Conservation (phyloP, 2,797 vertebrate genomes). For the Dendrocincla tyrannina region DNA sequence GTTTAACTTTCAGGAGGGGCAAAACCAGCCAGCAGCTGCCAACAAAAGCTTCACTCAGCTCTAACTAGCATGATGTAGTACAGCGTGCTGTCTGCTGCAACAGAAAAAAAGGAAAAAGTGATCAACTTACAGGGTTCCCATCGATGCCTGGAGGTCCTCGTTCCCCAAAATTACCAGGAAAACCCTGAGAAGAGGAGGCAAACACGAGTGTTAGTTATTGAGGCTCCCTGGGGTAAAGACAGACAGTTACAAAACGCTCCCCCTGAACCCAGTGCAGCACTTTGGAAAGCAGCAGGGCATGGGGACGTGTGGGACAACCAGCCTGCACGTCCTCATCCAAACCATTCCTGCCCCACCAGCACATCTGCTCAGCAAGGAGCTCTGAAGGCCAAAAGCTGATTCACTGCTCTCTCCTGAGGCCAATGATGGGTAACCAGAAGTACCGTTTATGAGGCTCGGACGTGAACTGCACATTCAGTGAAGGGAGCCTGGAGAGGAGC, state of each 20-base stretch:
- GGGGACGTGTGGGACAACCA: not conserved
- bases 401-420: not conserved
- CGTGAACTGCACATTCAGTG: not conserved
- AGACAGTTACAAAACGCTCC: not conserved
- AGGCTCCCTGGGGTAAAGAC: not conserved
- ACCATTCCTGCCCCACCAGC: not conserved
- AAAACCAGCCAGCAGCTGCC: not conserved
- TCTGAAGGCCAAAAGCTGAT: not conserved
- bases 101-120: not conserved
- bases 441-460: not conserved
- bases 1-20: not conserved
- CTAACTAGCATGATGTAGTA: not conserved
- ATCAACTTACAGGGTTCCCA: conserved; percentile 92
- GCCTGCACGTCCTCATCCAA: not conserved
- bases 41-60: not conserved
- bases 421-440: not conserved
- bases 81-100: not conserved
- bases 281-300: not conserved
- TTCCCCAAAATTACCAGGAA: conserved; percentile 95
- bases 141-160: conserved; percentile 94
- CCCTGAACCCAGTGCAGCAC: not conserved
- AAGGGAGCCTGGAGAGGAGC: not conserved
- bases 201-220: not conserved
- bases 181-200: conserved; percentile 84
- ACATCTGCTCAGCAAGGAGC: not conserved